Conservation (phyloP, 2,113 vertebrate species). For the Pelvicachromis taeniatus region DNA sequence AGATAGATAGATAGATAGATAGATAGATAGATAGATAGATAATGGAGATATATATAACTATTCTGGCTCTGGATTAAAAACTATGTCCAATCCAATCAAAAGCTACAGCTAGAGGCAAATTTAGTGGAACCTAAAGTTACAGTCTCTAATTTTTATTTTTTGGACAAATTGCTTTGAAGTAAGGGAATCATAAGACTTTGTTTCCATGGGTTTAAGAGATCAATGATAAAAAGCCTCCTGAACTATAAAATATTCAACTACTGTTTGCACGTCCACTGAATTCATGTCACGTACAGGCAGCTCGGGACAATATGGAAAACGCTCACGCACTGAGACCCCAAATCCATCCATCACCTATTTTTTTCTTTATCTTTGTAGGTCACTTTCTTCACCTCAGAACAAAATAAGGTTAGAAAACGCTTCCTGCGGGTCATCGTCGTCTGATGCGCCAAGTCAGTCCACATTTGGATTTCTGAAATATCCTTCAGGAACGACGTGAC, state of each 20-base stretch:
- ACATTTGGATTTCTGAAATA: constrained; percentile 53
- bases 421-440: constrained; percentile 26
- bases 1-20: neutral
- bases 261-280: neutral
- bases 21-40: neutral
- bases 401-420: neutral
- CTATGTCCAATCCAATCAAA: constrained; percentile 6
- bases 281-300: neutral
- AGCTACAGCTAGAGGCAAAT: neutral
- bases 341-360: constrained; percentile 21
- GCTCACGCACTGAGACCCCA: neutral
- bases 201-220: neutral
- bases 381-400: neutral
- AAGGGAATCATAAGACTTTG: neutral
- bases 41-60: too few species aligned
- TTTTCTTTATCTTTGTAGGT: neutral
- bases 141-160: neutral
- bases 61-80: constrained; percentile 13
- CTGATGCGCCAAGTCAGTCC: constrained; percentile 1
- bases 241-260: neutral
- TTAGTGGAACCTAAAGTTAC: neutral
- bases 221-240: neutral
- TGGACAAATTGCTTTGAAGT: constrained; percentile 5
- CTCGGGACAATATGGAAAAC: constrained; percentile 12
- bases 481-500: constrained; percentile 56